Evolutionary conservation across 2,113 vertebrate species (phyloP).

Genomic region (Sceloporus tristichus): DNA sequence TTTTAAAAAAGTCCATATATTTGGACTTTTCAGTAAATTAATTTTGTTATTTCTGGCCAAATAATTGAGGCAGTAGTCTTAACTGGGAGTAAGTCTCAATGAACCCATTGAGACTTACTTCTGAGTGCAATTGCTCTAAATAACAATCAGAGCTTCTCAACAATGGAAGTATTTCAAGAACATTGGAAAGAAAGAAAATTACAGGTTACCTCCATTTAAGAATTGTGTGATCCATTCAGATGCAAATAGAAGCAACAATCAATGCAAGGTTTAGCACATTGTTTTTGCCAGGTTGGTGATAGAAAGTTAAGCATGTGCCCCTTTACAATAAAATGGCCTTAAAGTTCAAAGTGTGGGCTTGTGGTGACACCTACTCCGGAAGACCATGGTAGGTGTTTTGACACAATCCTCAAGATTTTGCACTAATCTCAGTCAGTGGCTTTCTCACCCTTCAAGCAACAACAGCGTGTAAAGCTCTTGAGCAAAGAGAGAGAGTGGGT

Average conservation of each 20-base stretch:
- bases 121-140: neutral
- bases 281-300: neutral
- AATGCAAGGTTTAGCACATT: neutral
- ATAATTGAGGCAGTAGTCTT: neutral
- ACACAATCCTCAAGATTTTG: neutral
- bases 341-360: too few species aligned
- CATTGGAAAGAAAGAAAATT: neutral
- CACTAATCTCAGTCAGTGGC: neutral
- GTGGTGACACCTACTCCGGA: too few species aligned
- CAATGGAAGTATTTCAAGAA: neutral
- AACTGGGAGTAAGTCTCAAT: neutral
- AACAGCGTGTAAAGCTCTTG: neutral
- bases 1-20: neutral
- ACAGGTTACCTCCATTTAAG: neutral
- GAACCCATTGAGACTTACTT: too few species aligned
- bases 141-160: neutral
- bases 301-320: neutral
- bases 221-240: neutral
- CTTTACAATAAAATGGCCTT: too few species aligned
- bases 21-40: too few species aligned
- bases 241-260: neutral
- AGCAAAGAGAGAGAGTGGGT: neutral
- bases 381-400: too few species aligned
- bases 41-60: neutral
- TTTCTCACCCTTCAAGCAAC: neutral